Conservation (phyloP, 2,888 invertebrate genomes). For the Tenodera sinensis region DNA sequence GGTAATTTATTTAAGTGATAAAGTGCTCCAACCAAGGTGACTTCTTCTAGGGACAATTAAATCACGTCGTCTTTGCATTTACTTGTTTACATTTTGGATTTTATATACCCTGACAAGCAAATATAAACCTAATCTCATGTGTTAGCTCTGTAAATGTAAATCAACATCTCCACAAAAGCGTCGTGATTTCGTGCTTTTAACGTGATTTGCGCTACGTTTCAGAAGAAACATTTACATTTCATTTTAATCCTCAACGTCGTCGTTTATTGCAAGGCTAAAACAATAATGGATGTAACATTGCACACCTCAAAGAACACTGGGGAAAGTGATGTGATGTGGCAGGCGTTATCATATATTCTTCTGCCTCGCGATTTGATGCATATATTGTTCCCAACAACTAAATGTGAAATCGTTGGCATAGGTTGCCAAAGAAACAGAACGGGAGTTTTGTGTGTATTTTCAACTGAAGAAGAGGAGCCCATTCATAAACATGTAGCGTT, state of each 20-base stretch:
- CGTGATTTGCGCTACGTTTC: not conserved
- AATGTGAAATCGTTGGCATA: too few relatives aligned
- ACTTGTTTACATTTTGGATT: not conserved
- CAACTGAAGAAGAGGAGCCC: too few relatives aligned
- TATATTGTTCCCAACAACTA: too few relatives aligned
- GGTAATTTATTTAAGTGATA: conserved; percentile 4
- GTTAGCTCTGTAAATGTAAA: not conserved
- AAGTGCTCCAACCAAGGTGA: not conserved
- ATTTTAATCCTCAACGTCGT: not conserved
- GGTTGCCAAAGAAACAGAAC: too few relatives aligned
- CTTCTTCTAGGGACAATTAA: not conserved
- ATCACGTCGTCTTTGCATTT: not conserved
- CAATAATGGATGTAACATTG: not conserved
- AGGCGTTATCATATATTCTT: not conserved
- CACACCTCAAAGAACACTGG: not conserved
- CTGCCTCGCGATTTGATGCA: not conserved
- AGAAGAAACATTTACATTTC: not conserved
- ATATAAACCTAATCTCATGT: not conserved
- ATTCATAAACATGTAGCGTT: too few relatives aligned
- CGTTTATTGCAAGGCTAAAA: not conserved
- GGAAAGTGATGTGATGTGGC: too few relatives aligned
- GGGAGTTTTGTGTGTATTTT: too few relatives aligned
- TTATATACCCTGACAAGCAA: not conserved
- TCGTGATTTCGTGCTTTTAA: not conserved
- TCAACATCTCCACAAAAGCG: not conserved